A percentile compares a stretch with the other conserved stretches of the same genome.
These are phyloP conservation scores for Melanostigma gelatinosum DNA, from an alignment of 2,113 vertebrate species.

Conservation along the genomic window DNA sequence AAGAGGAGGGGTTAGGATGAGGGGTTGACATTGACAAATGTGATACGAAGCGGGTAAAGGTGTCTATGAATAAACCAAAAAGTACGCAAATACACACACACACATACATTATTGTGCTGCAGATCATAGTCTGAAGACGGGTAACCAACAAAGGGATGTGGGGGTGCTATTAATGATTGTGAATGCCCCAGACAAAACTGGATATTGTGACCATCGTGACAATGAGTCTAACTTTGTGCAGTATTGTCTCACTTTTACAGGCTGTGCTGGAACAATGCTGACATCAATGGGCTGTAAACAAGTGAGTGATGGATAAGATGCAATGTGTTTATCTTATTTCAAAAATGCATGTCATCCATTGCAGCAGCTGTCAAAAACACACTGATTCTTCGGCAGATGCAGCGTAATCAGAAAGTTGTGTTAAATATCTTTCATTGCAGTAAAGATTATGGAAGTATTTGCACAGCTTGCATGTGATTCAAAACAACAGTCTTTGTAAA, in stretches of 20 bases:
- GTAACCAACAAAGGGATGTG: not conserved
- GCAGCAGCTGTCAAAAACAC: slow-evolving; percentile 6
- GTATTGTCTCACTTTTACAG: not conserved
- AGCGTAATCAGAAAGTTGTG: slow-evolving; percentile 2
- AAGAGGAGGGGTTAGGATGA: slow-evolving; percentile 73
- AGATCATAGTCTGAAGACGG: slow-evolving; percentile 3
- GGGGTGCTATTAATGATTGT: not conserved
- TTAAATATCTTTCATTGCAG: not conserved
- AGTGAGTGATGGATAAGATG: slow-evolving; percentile 14
- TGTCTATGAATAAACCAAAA: slow-evolving; percentile 80
- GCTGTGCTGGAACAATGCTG: not conserved
- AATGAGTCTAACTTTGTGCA: not conserved
- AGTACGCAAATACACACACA: slow-evolving; percentile 20
- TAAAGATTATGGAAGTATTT: not conserved
- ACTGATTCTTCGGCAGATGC: slow-evolving; percentile 17
- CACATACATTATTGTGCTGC: not conserved
- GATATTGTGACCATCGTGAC: not conserved
- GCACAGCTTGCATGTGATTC: not conserved
- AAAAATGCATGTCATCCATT: slow-evolving; percentile 26
- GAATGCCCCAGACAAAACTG: not conserved
- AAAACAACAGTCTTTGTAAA: not conserved
- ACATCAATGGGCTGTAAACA: not conserved
- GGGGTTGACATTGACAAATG: slow-evolving; percentile 80
- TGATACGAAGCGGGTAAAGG: slow-evolving; percentile 76
- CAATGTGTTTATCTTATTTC: slow-evolving; percentile 5